Base-by-base conservation (phyloP, 2,113 vertebrate genomes). In the Chauna torquata region DNA sequence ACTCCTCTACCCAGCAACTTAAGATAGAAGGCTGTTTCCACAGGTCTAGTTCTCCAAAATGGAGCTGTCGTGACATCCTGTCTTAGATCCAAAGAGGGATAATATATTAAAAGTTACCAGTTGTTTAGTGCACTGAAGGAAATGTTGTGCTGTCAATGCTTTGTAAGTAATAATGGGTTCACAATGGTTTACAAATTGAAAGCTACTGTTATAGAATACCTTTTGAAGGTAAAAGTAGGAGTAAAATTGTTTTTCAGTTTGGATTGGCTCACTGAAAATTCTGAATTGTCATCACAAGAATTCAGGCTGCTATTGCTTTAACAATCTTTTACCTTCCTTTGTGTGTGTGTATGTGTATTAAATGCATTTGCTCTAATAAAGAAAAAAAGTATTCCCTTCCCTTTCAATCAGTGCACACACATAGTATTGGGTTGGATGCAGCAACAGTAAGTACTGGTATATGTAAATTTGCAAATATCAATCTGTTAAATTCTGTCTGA, bases 261-360 rank as follows among this genome's bases (percentile, higher is more conserved):
- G 59, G 85, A 94, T 84, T 93, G 93, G 81, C 77, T 92, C n/a
- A 83, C 45, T 96, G 86, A 94, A 92, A 95, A 95, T 93, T 92
- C 75, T 93, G 86, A 80, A 94, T 90, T 94, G 66, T 94, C 88
- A 81, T 76, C 28, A 12, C 90, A 86, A 95, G 92, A 94, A 76
- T 80, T 68, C 94, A 77, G 30, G 13, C 65, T 93, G 79, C 71
- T 50, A 50, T 79, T 86, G 58, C 76, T 72, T 92, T 86, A 93
- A 52, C 61, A 80, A 42, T 79, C 61, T 28, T 65, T 74, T 92
- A 61, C 71, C 70, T 90, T 86, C 58, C 40, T 38, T 72, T 90
- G 87, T 59, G 9, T 42, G 9, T 42, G 9, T 42, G 42, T 42
- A 42, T 44, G 16, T 38, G 13, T 40, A 59, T 49, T 70, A 42